phyloP scores from a whole-genome alignment of 2,113 vertebrate genomes.

The Phyllostomus hastatus region DNA sequence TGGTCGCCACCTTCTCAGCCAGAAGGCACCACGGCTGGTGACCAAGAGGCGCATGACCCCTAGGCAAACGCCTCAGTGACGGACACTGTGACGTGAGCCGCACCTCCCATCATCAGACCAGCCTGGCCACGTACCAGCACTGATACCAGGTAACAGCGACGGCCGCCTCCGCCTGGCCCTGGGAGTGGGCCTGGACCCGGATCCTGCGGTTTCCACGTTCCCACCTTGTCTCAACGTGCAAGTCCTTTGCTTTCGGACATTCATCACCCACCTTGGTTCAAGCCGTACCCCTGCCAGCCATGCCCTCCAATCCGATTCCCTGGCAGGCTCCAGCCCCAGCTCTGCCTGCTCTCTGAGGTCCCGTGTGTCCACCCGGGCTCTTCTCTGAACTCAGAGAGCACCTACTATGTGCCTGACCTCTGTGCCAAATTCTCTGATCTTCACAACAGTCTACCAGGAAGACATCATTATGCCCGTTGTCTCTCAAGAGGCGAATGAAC shows the following conservation, averaged over 20 bases:
- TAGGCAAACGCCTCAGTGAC: neutral
- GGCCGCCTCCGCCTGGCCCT: neutral
- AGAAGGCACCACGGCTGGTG: neutral
- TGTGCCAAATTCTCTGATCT: neutral
- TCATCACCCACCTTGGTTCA: neutral
- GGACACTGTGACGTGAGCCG: neutral
- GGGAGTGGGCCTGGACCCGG: neutral
- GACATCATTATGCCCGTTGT: accelerated
- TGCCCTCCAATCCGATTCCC: too few relatives aligned
- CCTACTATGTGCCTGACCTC: neutral
- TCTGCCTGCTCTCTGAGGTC: neutral
- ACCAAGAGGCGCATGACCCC: neutral
- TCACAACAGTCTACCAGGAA: neutral
- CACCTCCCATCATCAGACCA: accelerated
- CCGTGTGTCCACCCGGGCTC: neutral
- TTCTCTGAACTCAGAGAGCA: neutral
- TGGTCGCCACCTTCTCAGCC: neutral
- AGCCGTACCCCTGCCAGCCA: neutral
- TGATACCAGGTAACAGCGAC: neutral
- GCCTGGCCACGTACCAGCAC: neutral
- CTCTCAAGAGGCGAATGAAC: neutral
- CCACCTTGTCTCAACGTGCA: neutral
- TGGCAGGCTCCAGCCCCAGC: neutral
- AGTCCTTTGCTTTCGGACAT: neutral
- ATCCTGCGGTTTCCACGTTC: neutral